Conservation (phyloP, 2,888 invertebrate species). For the Noctua pronuba region DNA sequence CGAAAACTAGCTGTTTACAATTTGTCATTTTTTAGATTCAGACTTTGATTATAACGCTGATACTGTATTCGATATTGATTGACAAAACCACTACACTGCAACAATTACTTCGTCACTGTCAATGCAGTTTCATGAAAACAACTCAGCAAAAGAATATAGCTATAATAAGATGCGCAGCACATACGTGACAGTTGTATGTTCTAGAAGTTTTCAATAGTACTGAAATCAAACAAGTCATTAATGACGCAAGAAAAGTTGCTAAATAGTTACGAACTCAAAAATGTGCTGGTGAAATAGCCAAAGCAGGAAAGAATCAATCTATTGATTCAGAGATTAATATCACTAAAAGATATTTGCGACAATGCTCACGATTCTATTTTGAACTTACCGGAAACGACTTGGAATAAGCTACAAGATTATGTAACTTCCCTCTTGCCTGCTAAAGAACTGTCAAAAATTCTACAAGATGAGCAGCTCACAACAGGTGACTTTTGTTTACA, state of each 20-base stretch:
- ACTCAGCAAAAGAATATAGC: conserved; percentile 5
- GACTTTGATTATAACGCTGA: conserved; percentile 9
- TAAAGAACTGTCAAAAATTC: conserved; percentile 2
- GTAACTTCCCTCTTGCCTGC: background rate
- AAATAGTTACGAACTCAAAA: conserved; percentile 13
- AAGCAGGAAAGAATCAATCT: background rate
- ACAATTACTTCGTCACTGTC: background rate
- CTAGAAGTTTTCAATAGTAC: conserved; percentile 2
- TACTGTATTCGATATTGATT: conserved; percentile 2
- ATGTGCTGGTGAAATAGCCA: conserved; percentile 1
- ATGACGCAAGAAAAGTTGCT: background rate
- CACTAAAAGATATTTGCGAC: background rate
- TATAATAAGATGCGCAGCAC: conserved; percentile 5
- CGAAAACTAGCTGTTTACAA: no score
- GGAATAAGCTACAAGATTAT: conserved; percentile 6
- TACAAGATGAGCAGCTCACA: conserved; percentile 1
- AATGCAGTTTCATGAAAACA: conserved; percentile 10
- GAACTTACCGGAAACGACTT: background rate
- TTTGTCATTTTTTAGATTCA: no score
- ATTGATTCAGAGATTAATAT: conserved; percentile 10
- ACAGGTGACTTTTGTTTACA: conserved; percentile 9
- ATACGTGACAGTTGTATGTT: conserved; percentile 1
- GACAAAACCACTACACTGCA: background rate
- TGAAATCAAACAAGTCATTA: conserved; percentile 4
- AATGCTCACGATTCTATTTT: background rate